A percentile compares a stretch with the other conserved stretches of the same genome.
Conservation (phyloP, 2,888 invertebrate genomes). For the Anoplius nigerrimus region DNA sequence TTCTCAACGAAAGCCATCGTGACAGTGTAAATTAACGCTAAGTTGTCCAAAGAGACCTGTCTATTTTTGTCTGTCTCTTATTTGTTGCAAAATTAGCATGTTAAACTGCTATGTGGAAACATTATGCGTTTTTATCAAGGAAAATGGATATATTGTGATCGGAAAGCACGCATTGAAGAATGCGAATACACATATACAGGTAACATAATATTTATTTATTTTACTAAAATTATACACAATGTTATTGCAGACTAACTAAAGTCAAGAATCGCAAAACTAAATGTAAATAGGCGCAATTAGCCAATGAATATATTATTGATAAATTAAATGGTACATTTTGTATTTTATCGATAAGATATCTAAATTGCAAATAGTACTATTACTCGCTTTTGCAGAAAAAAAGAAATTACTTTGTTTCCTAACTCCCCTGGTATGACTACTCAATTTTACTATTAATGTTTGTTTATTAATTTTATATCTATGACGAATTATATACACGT, state of each 20-base stretch:
- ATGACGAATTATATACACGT: constrained; percentile 16
- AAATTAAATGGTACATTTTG: no score
- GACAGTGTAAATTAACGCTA: constrained; percentile 31
- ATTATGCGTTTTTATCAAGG: no score
- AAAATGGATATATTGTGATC: not conserved
- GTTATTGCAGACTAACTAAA: not conserved
- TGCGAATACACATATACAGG: constrained; percentile 9
- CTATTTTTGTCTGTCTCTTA: not conserved
- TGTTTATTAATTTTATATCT: constrained; percentile 7
- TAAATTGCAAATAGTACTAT: no score
- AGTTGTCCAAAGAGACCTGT: constrained; percentile 1
- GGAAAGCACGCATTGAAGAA: constrained; percentile 7
- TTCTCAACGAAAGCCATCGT: constrained; percentile 39
- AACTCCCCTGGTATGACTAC: no score
- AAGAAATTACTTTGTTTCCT: no score
- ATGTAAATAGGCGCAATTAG: no score
- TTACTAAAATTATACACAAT: constrained; percentile 22
- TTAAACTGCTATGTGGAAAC: no score
- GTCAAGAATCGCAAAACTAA: no score
- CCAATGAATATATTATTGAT: no score
- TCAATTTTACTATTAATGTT: constrained; percentile 2
- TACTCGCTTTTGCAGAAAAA: no score
- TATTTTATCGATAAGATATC: no score
- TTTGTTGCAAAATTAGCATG: no score
- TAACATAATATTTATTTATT: constrained; percentile 15